These are phyloP conservation scores for Chaetura pelagica DNA, from an alignment of 2,113 vertebrate genomes.

Conservation along the genomic window DNA sequence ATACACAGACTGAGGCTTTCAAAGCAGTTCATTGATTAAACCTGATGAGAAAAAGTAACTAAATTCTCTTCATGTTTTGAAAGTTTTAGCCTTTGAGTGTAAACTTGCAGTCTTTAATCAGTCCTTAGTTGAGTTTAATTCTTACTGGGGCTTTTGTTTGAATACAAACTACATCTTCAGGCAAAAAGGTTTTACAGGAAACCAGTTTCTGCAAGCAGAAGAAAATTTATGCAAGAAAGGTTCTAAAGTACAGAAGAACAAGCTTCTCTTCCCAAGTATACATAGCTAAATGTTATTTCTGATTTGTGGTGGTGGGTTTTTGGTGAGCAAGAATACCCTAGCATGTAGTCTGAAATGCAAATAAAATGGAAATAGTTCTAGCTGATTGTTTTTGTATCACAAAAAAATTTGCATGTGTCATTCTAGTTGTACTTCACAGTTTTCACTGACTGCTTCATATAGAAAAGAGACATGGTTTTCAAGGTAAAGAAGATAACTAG, in stretches of 20 bases:
- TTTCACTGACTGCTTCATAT: background rate
- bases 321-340: background rate
- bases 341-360: background rate
- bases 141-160: background rate
- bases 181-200: background rate
- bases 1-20: background rate
- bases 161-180: background rate
- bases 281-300: background rate
- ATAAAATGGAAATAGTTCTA: background rate
- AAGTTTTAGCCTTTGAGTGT: constrained; percentile 12
- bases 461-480: background rate
- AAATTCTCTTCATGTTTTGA: background rate
- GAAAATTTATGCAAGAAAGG: background rate
- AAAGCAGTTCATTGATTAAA: constrained; percentile 23
- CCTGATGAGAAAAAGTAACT: background rate
- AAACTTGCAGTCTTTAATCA: background rate
- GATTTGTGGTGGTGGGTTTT: background rate
- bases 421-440: background rate
- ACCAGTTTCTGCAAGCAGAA: background rate
- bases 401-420: accelerated
- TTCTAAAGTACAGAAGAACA: background rate
- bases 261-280: background rate
- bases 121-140: background rate
- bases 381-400: background rate
- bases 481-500: background rate